Base-by-base conservation (phyloP, 2,113 vertebrate species). In the Rissa tridactyla region DNA sequence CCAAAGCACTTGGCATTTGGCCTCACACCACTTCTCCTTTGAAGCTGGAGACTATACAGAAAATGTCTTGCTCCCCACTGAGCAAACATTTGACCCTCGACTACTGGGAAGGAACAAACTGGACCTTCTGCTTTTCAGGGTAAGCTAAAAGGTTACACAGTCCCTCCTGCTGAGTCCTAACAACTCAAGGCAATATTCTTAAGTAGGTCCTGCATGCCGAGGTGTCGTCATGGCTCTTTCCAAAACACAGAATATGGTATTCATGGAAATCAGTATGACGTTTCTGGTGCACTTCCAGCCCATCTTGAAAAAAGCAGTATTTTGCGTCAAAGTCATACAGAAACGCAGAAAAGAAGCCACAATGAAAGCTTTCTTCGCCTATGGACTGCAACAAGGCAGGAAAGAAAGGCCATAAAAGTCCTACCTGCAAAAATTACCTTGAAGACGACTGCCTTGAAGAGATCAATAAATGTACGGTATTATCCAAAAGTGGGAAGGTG, bases 111-210 rank as follows among this genome's bases (percentile, higher is more conserved):
- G 84, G 83, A 95, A 93, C 83, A 91, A 93, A 95, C 90, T 93
- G 88, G 90, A 96, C 92, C 90, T 96, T 97, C 94, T 94, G 92
- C 90, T 96, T 97, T 96, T 93, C 88, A 96, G 83, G 68, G 30
- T 64, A 88, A 93, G 40, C 90, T 86, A 89, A 97, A 94, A 97
- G 86, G 88, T 94, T 93, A 88, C 40, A 84, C 19, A 84, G 64
- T 16, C 47, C 54, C 91, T 87, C 92, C 92, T 94, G 84, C 91
- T 82, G 94, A 83, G 54, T 58, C 76, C 72, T 76, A 71, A 96
- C 69, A 88, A 75, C 91, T 90, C 65, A 54, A 95, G 89, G 92
- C 84, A 91, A 94, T 90, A 93, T 92, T 89, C 90, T 72, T 91
- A 94, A 95, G 94, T 29, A 93, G 66, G 72, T 77, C 65, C 61